A percentile compares a stretch with the other conserved stretches of the same genome.
Evolutionary conservation across 2,888 invertebrate genomes (phyloP).

Genomic region (Lepidocyrtoides sp.): DNA sequence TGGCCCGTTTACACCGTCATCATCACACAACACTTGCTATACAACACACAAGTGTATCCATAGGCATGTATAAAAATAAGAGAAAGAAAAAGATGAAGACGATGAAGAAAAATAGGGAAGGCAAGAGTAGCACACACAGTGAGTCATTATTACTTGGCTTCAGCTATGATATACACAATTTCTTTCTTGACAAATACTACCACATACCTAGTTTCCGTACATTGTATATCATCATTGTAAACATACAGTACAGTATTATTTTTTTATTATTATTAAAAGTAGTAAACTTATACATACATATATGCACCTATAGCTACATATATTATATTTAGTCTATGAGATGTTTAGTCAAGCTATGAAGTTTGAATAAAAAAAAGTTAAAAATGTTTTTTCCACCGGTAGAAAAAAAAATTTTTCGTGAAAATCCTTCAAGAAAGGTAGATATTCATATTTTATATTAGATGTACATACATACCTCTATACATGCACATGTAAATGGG

Average conservation of each 20-base stretch:
- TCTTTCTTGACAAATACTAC: not conserved
- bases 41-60: not conserved
- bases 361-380: too few species aligned
- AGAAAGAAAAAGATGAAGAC: not conserved
- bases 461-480: too few species aligned
- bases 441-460: too few species aligned
- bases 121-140: conserved; percentile 4
- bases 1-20: conserved; percentile 83
- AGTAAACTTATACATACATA: too few species aligned
- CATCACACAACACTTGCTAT: not conserved
- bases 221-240: conserved; percentile 36
- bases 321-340: too few species aligned
- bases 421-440: too few species aligned
- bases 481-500: not conserved
- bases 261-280: too few species aligned
- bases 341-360: too few species aligned
- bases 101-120: conserved; percentile 6
- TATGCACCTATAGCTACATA: not conserved
- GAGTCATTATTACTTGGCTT: conserved; percentile 57
- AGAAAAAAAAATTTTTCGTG: too few species aligned
- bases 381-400: too few species aligned
- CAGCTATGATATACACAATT: not conserved
- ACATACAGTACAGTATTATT: too few species aligned
- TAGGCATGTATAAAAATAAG: not conserved
- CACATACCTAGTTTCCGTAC: not conserved